Evolutionary conservation across 2,888 invertebrate genomes (phyloP), one percentile per base, ranked within the genome.

Genomic region (Pandemis heparana): DNA sequence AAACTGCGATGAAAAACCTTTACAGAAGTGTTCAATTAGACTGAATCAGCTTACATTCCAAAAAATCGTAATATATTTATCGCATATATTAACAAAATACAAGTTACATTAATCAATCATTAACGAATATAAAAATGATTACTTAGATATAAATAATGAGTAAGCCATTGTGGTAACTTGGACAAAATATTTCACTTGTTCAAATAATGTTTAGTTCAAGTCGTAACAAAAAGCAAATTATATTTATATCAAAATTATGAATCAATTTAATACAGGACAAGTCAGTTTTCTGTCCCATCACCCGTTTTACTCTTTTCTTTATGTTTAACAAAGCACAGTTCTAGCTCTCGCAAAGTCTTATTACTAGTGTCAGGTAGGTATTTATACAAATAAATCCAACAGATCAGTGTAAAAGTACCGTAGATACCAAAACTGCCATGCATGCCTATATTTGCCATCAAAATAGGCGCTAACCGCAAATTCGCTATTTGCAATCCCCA

Each of bases 301-400:
- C 8, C n/a, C 8, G n/a, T 62, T 5, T 23, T 46, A n/a, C 18
- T 23, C 6, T 43, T 43, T 14, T 56, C 23, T 32, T 63, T 70
- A 14, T n/a, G 38, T 16, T 53, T 18, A 7, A 65, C 71, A 48
- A 65, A 71, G 59, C 48, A 53, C 0, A 39, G 48, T 53, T 75
- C 71, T 39, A 67, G 16, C 14, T 75, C 67, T 41, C 67, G 66
- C 8, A 75, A 62, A 1, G 74, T 70, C 12, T 46, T 66, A n/a
- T 74, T 65, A 12, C 53, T 70, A 0, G 74, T 74, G 67, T 70
- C 70, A 12, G 66, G 74, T 43, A 70, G 56, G 63, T 41, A 66
- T 32, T 62, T 67, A 5, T 67, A 71, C 61, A 75, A 48, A 48
- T 65, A 46, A 10, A 67, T 5, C 51, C 51, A 56, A 61, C n/a